A percentile compares a stretch with the other conserved stretches of the same genome.
Conservation (phyloP, 2,797 vertebrate species). For the Takifugu ocellatus region DNA sequence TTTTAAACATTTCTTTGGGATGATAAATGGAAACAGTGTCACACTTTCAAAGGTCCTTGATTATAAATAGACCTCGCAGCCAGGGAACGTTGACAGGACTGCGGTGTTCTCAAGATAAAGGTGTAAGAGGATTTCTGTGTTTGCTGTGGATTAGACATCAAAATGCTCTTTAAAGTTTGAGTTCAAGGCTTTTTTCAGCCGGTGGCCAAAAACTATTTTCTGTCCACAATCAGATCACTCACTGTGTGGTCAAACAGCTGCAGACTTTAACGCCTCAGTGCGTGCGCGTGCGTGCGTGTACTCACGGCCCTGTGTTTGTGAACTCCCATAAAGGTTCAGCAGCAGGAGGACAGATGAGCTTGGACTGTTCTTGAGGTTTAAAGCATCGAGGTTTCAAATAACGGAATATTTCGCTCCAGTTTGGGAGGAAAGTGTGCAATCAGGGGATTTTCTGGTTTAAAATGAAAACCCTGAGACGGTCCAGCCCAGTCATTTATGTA, state of each 20-base stretch:
- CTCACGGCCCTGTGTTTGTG: constrained; percentile 56
- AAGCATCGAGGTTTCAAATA: not conserved
- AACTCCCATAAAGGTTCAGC: constrained; percentile 34
- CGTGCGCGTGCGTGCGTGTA: constrained; percentile 14
- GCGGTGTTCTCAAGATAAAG: constrained; percentile 51
- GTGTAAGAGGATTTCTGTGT: constrained; percentile 18
- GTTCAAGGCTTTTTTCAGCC: constrained; percentile 13
- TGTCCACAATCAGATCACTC: constrained; percentile 20
- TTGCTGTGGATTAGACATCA: not conserved
- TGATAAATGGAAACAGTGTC: constrained; percentile 17
- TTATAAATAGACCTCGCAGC: constrained; percentile 65
- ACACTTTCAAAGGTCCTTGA: constrained; percentile 35
- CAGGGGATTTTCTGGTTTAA: not conserved
- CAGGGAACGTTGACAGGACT: constrained; percentile 40
- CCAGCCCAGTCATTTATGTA: constrained; percentile 8
- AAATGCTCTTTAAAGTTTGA: not conserved
- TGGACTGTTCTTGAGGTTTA: not conserved
- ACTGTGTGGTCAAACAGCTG: constrained; percentile 68
- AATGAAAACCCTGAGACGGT: not conserved
- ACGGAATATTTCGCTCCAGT: not conserved
- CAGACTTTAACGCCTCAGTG: constrained; percentile 36
- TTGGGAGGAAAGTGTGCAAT: not conserved
- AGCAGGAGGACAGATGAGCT: not conserved
- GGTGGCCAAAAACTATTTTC: constrained; percentile 41
- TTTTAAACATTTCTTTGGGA: not conserved